Evolutionary conservation across 2,797 vertebrate genomes (phyloP), one percentile per base, ranked within the genome.

Genomic region (Poecilia velifera): DNA sequence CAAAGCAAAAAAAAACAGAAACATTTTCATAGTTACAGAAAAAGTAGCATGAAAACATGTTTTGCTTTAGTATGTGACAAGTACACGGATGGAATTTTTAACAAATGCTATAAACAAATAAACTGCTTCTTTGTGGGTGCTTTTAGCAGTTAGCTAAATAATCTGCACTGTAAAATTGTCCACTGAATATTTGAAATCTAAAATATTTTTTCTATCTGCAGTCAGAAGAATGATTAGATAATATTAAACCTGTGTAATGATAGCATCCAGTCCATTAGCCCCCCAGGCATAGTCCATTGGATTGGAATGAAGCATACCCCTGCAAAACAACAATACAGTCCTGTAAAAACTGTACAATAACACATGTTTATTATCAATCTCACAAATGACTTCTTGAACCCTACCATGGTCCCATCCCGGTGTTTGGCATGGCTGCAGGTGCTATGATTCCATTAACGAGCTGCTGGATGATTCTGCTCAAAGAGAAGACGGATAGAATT

Each of bases 241-340:
- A 57, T 41, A 41, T 59, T 55, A 41, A 96, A 99, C 98, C 97
- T 99, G 98, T 31, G 98, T 99, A 84, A 99, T 99, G 86, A 99
- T 99, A 2, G 97, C 96, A 76, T 99, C 98, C 79, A 99, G 95
- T 83, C 98, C 98, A 0, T 99, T 99, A 84, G 97, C 97, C 53
- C 98, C 98, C 98, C 98, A 99, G 4, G 98, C 98, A 0, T 99
- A 99, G 93, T 99, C 98, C 98, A 99, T 98, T 8, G 98, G 98
- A 91, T 97, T 99, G 25, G 98, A 99, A 94, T 99, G 98, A 86
- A 99, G 90, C 94, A 99, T 96, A 43, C 97, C 98, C 98, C 98
- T 99, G 72, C 72, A 84, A 80, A n/a, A 66, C 41, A 78, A 76
- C 31, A 73, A 43, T 25, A 22, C 20, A 12, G 34, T 72, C 13